A percentile compares a stretch with the other conserved stretches of the same genome.
Conservation (phyloP, 1,140 invertebrate genomes). For the Heliconius nattereri region DNA sequence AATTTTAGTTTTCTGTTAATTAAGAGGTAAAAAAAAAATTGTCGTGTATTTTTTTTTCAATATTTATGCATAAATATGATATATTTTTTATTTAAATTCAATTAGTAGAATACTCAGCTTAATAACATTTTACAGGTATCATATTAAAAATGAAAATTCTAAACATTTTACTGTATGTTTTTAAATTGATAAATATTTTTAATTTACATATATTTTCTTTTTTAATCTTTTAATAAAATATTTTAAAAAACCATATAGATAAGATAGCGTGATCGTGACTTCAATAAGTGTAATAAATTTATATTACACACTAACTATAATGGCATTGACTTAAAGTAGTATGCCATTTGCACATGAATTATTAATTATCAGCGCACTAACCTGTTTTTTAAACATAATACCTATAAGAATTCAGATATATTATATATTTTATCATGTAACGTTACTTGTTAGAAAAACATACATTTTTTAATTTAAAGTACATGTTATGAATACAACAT, state of each 20-base stretch:
- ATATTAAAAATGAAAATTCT: too few species aligned
- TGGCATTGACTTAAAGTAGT: not conserved
- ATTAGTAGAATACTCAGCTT: too few species aligned
- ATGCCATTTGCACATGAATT: constrained; percentile 9
- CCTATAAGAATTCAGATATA: not conserved
- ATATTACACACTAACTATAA: not conserved
- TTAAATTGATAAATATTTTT: not conserved
- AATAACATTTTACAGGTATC: too few species aligned
- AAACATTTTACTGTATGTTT: too few species aligned
- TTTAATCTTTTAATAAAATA: not conserved
- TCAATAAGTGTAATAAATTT: not conserved
- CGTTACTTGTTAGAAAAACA: too few species aligned
- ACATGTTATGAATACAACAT: too few species aligned
- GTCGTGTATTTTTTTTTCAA: too few species aligned
- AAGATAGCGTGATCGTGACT: not conserved
- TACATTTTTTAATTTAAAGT: not conserved
- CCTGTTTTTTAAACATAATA: not conserved
- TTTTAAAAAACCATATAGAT: not conserved
- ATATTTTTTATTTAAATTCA: too few species aligned
- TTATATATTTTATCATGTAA: not conserved
- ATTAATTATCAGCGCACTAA: constrained; percentile 8
- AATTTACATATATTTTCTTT: not conserved
- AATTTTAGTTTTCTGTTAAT: too few species aligned
- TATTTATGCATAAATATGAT: too few species aligned
- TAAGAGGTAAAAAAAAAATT: too few species aligned